Conservation (phyloP, 2,113 vertebrate genomes). For the Eudorcas thomsonii region DNA sequence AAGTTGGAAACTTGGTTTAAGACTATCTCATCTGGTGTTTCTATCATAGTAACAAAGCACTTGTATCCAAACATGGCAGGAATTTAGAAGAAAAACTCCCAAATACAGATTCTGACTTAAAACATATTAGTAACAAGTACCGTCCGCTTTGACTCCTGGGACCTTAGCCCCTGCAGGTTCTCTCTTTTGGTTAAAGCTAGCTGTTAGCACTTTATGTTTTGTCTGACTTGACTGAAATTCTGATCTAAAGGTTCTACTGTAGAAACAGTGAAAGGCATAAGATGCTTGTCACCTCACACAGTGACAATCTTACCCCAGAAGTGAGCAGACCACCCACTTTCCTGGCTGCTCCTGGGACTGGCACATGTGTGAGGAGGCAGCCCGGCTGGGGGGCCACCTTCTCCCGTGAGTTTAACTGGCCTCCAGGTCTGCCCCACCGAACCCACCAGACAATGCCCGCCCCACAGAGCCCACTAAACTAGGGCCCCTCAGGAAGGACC, state of each 20-base stretch:
- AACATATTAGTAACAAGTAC: neutral
- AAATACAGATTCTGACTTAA: neutral
- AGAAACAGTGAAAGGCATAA: neutral
- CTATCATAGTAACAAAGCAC: neutral
- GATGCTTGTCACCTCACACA: neutral
- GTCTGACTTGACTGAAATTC: neutral
- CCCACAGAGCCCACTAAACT: neutral
- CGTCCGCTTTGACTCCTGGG: neutral
- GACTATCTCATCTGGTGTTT: neutral
- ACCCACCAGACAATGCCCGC: neutral
- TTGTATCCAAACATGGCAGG: neutral
- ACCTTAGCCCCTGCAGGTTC: neutral
- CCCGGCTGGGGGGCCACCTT: fast-evolving
- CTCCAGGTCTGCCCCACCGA: neutral
- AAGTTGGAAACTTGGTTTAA: neutral
- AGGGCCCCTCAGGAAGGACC: neutral
- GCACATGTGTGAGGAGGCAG: too few species aligned
- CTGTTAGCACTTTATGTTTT: neutral
- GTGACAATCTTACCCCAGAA: neutral
- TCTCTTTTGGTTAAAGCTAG: neutral
- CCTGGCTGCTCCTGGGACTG: neutral
- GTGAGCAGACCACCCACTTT: too few species aligned
- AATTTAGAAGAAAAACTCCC: neutral
- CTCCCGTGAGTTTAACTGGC: neutral
- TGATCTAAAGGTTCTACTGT: neutral